Percentiles rank a stretch among this genome's conserved stretches.
Conservation (phyloP, 1,140 invertebrate species). For the Panagrolaimus sp. region DNA sequence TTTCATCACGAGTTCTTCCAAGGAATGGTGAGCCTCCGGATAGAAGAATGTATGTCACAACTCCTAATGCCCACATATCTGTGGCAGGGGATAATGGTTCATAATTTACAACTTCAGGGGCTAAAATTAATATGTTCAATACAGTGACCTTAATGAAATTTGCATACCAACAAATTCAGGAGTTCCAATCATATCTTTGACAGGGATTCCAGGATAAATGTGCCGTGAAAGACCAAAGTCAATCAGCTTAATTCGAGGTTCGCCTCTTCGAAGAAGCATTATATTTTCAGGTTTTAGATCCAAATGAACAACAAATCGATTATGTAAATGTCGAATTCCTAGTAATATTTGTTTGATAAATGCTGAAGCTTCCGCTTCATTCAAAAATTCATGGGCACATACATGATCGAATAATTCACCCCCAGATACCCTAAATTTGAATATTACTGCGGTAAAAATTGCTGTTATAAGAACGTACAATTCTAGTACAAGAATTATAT, state of each 20-base stretch:
- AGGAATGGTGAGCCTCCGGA: constrained; percentile 65
- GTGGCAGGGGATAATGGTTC: constrained; percentile 60
- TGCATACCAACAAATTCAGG: constrained; percentile 64
- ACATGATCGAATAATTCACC: constrained; percentile 65
- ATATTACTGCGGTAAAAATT: neutral
- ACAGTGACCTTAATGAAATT: constrained; percentile 4
- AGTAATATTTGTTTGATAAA: constrained; percentile 64
- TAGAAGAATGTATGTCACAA: constrained; percentile 63
- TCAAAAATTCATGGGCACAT: constrained; percentile 62
- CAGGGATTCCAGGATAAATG: constrained; percentile 60
- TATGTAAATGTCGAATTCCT: constrained; percentile 63
- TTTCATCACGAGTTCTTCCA: constrained; percentile 64
- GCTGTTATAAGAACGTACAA: constrained; percentile 60
- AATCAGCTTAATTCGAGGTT: constrained; percentile 64
- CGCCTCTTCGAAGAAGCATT: constrained; percentile 60
- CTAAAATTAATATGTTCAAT: constrained; percentile 52
- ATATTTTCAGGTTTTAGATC: constrained; percentile 66
- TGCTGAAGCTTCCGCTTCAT: constrained; percentile 62
- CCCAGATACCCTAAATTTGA: constrained; percentile 62
- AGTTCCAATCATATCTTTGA: constrained; percentile 64
- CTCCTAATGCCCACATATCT: constrained; percentile 62
- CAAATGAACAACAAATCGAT: constrained; percentile 62
- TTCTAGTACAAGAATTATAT: constrained; percentile 64
- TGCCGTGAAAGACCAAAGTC: constrained; percentile 68
- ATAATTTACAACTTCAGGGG: constrained; percentile 63